These are phyloP conservation scores for Helleia helle DNA, from an alignment of 2,888 invertebrate species.

Conservation along the genomic window DNA sequence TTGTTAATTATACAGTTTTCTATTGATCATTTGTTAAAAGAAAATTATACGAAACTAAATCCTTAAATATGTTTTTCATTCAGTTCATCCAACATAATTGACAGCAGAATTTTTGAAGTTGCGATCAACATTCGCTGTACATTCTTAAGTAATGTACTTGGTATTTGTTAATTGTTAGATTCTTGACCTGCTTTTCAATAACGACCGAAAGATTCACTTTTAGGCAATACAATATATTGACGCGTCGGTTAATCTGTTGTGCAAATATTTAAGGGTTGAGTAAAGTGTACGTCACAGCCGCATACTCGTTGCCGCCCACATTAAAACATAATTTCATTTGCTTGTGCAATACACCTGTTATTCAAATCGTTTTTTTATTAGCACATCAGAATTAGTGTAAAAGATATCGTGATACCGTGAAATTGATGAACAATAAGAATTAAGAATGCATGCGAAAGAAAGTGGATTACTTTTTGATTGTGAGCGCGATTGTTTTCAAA, in stretches of 20 bases:
- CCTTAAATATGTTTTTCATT: conserved; percentile 56
- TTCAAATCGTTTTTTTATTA: conserved; percentile 30
- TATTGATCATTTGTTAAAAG: conserved; percentile 75
- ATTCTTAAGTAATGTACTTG: conserved; percentile 3
- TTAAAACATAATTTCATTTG: conserved; percentile 37
- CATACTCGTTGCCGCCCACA: conserved; percentile 26
- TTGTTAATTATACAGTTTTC: conserved; percentile 75
- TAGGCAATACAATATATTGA: conserved; percentile 22
- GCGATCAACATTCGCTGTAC: neutral
- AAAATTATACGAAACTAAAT: conserved; percentile 75
- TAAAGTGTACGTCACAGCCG: conserved; percentile 30
- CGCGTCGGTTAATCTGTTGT: conserved; percentile 28
- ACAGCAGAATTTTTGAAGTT: no score
- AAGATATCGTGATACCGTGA: conserved; percentile 26
- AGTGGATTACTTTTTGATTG: conserved; percentile 18
- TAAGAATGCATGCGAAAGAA: conserved; percentile 31
- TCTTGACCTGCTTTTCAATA: conserved; percentile 59
- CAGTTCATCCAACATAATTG: conserved; percentile 16
- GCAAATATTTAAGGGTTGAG: conserved; percentile 31
- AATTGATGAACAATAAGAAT: conserved; percentile 29
- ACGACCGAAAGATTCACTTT: conserved; percentile 23
- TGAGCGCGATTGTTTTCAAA: neutral
- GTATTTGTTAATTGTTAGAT: conserved; percentile 40
- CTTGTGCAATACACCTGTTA: conserved; percentile 51
- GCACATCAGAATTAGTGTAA: conserved; percentile 1